phyloP scores from a whole-genome alignment of 2,113 vertebrate genomes.

The Sylvietta virens region DNA sequence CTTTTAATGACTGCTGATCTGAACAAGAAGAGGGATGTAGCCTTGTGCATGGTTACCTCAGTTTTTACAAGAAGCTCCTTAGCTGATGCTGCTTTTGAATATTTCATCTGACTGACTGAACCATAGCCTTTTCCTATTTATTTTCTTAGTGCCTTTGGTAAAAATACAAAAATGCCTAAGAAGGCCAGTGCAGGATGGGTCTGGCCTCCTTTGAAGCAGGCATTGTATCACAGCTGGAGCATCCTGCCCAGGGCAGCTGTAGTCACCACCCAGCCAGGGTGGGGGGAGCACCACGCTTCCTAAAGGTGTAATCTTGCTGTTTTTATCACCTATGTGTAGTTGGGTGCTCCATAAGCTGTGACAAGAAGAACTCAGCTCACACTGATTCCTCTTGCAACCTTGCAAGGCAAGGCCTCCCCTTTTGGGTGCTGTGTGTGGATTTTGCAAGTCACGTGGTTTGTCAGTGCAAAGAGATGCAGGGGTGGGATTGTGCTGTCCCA shows the following conservation, averaged over 20 bases:
- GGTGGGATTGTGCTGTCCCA: neutral
- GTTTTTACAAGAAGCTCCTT: neutral
- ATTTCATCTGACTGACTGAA: neutral
- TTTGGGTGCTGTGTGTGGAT: neutral
- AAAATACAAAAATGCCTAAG: neutral
- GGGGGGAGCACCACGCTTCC: neutral
- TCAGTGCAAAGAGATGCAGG: neutral
- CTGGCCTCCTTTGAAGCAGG: neutral
- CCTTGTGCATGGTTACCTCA: neutral
- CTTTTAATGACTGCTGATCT: neutral
- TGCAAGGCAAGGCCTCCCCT: neutral
- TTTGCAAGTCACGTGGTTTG: neutral
- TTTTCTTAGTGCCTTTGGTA: neutral
- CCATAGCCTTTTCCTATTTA: neutral
- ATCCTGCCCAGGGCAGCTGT: neutral
- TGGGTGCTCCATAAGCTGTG: neutral
- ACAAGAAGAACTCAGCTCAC: neutral
- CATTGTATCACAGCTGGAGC: neutral
- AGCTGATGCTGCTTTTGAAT: neutral
- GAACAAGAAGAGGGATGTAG: neutral
- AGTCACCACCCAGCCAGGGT: fast-evolving
- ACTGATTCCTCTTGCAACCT: neutral
- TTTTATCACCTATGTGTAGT: fast-evolving
- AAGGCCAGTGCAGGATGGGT: neutral
- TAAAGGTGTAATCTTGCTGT: neutral